phyloP scores from a whole-genome alignment of 2,888 invertebrate species.

The Carabus problematicus region DNA sequence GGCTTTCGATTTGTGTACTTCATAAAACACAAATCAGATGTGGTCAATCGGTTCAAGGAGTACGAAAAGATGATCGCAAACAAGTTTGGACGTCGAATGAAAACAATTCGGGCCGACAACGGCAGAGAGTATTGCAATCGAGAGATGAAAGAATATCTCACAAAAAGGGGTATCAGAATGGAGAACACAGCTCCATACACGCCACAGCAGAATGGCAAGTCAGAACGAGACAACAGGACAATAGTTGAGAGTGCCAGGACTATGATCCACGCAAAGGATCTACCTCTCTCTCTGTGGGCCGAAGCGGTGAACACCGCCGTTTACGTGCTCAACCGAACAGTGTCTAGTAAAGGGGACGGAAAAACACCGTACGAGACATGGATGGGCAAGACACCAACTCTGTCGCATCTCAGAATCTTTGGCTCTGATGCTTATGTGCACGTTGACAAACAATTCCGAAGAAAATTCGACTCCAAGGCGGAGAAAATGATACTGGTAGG shows the following conservation, averaged over 20 bases:
- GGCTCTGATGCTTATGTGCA: conserved; percentile 44
- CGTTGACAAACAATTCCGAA: conserved; percentile 29
- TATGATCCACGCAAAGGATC: conserved; percentile 48
- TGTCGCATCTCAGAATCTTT: conserved; percentile 44
- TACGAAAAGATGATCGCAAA: conserved; percentile 38
- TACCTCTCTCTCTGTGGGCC: conserved; percentile 50
- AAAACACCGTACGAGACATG: conserved; percentile 45
- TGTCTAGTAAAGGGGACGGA: conserved; percentile 12
- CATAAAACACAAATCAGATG: conserved; percentile 31
- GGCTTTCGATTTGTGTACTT: conserved; percentile 44
- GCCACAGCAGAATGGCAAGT: conserved; percentile 49
- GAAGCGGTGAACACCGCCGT: conserved; percentile 50
- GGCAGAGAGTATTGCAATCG: conserved; percentile 37
- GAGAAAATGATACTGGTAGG: conserved; percentile 39
- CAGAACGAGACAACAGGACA: conserved; percentile 51
- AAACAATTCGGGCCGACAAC: conserved; percentile 43
- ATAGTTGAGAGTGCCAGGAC: conserved; percentile 50
- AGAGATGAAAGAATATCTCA: conserved; percentile 32
- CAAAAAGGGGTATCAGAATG: conserved; percentile 45
- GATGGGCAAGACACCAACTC: conserved; percentile 44
- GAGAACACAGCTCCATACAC: conserved; percentile 45
- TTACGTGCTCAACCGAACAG: conserved; percentile 48
- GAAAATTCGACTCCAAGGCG: conserved; percentile 38
- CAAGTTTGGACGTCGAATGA: conserved; percentile 38
- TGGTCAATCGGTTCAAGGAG: conserved; percentile 20